Base-by-base conservation (phyloP, 2,888 invertebrate species). In the Tinea trinotella region DNA sequence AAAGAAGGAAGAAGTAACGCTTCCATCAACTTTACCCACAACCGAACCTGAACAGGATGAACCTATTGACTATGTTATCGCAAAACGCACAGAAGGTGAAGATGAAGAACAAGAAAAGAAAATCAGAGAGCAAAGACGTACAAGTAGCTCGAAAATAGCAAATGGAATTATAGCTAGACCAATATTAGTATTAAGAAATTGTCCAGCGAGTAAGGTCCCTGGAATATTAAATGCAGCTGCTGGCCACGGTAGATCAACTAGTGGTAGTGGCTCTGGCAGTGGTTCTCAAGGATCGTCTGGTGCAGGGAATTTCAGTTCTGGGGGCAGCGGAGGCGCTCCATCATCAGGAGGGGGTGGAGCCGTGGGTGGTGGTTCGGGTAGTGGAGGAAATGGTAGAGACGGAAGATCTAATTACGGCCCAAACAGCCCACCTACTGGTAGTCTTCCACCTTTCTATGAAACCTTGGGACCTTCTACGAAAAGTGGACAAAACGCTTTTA, bases 361-460 rank as follows among this genome's bases (percentile, higher is more conserved):
- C 0, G 85, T 90, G 15, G 90, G 90, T 15, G 89, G 92, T 4
- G 90, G 91, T 0, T 92, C 91, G 1, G 93, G 93, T 22, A 94
- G 93, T 36, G 93, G 94, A 67, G 91, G 91, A 58, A 89, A 89
- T 57, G 94, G 94, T 1, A 89, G 94, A 40, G 94, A 94, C 69
- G 94, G 95, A 0, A 89, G 95, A 52, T 92, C 93, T 57, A 94
- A 94, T 71, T 95, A 95, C 69, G 94, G 94, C 1, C 95, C 95
- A 5, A 94, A 93, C 62, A 95, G 94, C 63, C 95, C 95, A 53
- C 95, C 95, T 1, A 94, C 94, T 0, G 94, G 94, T 10, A 93
- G 94, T 53, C 80, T 95, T 57, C 95, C 95, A n/a, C 95, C 95
- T 0, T 95, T 95, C 67, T 95, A 95, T 72, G 95, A 95, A 76